Conservation (phyloP, 2,888 invertebrate species). For the Luffia ferchaultella region DNA sequence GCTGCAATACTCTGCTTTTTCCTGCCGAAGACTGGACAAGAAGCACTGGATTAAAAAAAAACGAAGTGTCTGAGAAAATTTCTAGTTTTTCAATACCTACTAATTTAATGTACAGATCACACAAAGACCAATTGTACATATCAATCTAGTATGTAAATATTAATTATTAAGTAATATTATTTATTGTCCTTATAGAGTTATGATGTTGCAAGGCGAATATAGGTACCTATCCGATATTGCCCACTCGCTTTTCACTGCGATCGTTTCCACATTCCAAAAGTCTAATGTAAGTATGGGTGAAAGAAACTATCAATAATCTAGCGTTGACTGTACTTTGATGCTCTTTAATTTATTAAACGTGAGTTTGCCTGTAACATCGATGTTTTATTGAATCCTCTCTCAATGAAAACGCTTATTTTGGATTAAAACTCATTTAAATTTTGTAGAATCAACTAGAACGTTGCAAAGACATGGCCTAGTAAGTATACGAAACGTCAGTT, state of each 20-base stretch:
- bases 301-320: constrained; percentile 51
- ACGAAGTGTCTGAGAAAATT: constrained; percentile 21
- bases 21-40: constrained; percentile 78
- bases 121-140: constrained; percentile 37
- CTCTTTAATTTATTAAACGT: constrained; percentile 57
- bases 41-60: constrained; percentile 69
- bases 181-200: constrained; percentile 1
- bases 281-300: constrained; percentile 32
- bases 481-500: too few relatives aligned
- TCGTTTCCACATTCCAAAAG: neutral
- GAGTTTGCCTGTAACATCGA: constrained; percentile 28
- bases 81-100: constrained; percentile 28
- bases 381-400: neutral
- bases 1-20: constrained; percentile 78
- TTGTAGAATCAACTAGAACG: too few relatives aligned
- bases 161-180: constrained; percentile 26
- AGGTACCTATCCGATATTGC: constrained; percentile 20
- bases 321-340: constrained; percentile 59
- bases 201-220: constrained; percentile 20
- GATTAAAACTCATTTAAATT: too few relatives aligned
- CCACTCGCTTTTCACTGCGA: neutral
- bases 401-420: neutral
- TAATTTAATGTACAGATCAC: neutral
- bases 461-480: too few relatives aligned
- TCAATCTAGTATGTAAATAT: constrained; percentile 54